Base-by-base conservation (phyloP, 30 jellyfish, hydroid and myxozoan species). In the Cassiopea xamachana region DNA sequence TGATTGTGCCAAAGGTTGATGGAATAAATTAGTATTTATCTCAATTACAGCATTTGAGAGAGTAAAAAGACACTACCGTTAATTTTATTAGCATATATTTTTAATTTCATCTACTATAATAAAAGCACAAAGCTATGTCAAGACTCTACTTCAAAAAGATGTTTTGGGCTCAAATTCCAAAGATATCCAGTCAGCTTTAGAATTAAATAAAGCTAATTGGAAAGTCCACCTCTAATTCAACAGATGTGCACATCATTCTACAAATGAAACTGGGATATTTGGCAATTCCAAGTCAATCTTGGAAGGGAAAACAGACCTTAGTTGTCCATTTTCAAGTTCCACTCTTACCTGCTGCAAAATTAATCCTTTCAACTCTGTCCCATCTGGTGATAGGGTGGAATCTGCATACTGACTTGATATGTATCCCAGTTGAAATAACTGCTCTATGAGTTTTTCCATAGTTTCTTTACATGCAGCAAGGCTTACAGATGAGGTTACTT, bases 401-500 rank as follows among this genome's bases (percentile, higher is more conserved):
- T 47, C 89, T 43, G 94, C 72, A 45, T 75, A 87, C 2, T 83
- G 94, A 60, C 94, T 87, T 55, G 98, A 93, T 77, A 62, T 81
- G 83, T 87, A 89, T 39, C 92, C 95, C 10, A 74, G 45, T 27
- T 75, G 92, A 58, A 82, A 93, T 92, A 93, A 46, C 58, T 93
- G 85, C 77, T 85, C 85, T n/a, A 93, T 84, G 12, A 93, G 73
- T 85, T 73, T 90, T 81, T 93, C 98, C 93, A 93, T 89, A 2
- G 87, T 88, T 51, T 59, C 85, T 79, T 93, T 93, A 84, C 98
- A 93, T 39, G 84, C 93, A 27, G 98, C 92, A 51, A 93, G 80
- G 78, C 97, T 93, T 77, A 85, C 92, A 45, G 98, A 82, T 70
- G 98, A 93, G 18, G 98, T 82, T 46, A 93, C 97, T 58, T 93